These are phyloP conservation scores for Phallusia fumigata DNA, from an alignment of 23 tunicate genomes.

Conservation along the genomic window DNA sequence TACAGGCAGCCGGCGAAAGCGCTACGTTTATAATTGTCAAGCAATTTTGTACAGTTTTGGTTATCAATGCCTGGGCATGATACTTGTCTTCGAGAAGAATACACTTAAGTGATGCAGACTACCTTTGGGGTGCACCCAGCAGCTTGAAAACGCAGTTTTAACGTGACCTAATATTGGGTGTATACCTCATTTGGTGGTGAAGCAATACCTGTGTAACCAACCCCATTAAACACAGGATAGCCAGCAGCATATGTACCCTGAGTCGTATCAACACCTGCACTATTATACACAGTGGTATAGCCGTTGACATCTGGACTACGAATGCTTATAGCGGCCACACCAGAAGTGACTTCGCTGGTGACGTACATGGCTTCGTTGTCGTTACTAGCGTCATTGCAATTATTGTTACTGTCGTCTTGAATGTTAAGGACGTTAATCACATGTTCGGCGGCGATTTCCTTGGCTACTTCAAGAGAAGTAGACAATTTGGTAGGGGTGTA, in stretches of 20 bases:
- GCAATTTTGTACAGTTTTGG: not conserved
- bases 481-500: slow-evolving; percentile 99
- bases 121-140: not conserved
- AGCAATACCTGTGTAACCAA: slow-evolving; percentile 11
- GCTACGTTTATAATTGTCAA: not conserved
- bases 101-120: not conserved
- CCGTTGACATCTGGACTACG: slow-evolving; percentile 25
- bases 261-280: not conserved
- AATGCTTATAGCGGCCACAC: slow-evolving; percentile 29
- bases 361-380: slow-evolving; percentile 33
- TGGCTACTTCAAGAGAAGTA: slow-evolving; percentile 91
- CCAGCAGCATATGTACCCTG: not conserved
- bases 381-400: slow-evolving; percentile 26
- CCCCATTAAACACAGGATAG: slow-evolving; percentile 17
- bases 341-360: slow-evolving; percentile 38
- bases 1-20: not conserved
- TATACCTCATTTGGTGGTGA: slow-evolving; percentile 24
- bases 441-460: slow-evolving; percentile 85
- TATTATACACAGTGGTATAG: slow-evolving; percentile 26
- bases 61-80: not conserved
- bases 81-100: not conserved
- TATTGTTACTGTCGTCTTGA: not conserved
- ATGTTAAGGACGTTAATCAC: slow-evolving; percentile 38
- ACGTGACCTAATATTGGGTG: slow-evolving; percentile 15
- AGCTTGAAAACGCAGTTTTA: not conserved